Evolutionary conservation across 2,797 vertebrate genomes (phyloP).

Genomic region (Sebastes minor): DNA sequence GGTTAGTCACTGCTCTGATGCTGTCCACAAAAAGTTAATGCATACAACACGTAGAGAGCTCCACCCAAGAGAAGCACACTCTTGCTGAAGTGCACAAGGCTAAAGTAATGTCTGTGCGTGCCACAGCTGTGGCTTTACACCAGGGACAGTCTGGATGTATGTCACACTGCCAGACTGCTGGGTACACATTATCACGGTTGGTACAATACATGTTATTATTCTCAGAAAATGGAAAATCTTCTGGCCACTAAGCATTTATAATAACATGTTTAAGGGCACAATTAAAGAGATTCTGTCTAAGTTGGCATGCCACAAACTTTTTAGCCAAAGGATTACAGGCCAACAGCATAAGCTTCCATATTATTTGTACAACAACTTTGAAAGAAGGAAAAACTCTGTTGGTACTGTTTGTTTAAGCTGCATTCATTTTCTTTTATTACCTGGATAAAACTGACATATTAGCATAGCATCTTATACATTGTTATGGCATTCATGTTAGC

Average conservation of each 20-base stretch:
- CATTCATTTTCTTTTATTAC: neutral
- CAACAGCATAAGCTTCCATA: neutral
- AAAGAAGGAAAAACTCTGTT: neutral
- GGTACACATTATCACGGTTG: constrained; percentile 9
- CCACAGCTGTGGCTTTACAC: constrained; percentile 60
- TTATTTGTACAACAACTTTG: neutral
- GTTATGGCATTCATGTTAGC: neutral
- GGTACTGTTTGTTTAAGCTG: neutral
- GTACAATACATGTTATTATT: constrained; percentile 30
- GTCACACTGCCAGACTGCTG: constrained; percentile 31
- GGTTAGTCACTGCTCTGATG: neutral
- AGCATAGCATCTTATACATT: too few species aligned
- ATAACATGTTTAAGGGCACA: neutral
- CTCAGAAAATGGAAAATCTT: constrained; percentile 5
- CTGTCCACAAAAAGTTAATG: neutral
- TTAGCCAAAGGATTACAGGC: neutral
- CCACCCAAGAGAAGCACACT: neutral
- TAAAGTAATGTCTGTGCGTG: constrained; percentile 43
- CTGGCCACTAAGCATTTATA: neutral
- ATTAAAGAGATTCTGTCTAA: neutral
- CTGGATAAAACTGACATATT: neutral
- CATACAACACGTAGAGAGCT: neutral
- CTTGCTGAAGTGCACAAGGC: constrained; percentile 28
- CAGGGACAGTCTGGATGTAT: constrained; percentile 28
- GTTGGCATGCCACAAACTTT: neutral